Base-by-base conservation (phyloP, 2,113 vertebrate species). In the Lampris megalopsis region DNA sequence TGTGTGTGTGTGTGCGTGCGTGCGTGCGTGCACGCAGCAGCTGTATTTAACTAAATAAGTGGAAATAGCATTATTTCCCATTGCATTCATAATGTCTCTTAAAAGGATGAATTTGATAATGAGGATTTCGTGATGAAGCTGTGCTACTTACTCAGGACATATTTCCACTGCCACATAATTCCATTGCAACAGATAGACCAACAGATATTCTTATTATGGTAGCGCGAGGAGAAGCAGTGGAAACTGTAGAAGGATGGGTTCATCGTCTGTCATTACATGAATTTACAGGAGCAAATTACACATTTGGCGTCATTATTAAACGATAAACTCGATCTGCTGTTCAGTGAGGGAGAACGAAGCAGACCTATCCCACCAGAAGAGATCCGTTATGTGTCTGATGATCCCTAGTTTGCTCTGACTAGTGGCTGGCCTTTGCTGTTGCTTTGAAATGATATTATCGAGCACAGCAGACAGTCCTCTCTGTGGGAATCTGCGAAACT, bases 181-280 rank as follows among this genome's bases (percentile, higher is more conserved):
- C 48, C 65, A 37, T 10, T 68, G 13, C 40, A 24, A 24, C 24
- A 24, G n/a, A 24, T 57, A 2, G n/a, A 41, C 36, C 36, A 49
- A 61, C 24, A 75, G 24, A 36, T 36, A 57, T 74, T 48, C 40
- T 9, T 13, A 3, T 53, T 7, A 24, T 24, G 24, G n/a, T 3
- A 0, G 40, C 52, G 60, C 66, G 42, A 71, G 37, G 4, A 6
- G 13, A 77, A 52, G 58, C 1, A 68, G 50, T 35, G 47, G 56
- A 7, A 2, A 24, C 24, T 24, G 24, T 24, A 63, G 56, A 57
- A 69, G 65, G 64, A 37, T 42, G 63, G 71, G 36, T 63, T 66
- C 75, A 71, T 43, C 35, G 41, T 80, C 67, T 71, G 11, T 79
- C 52, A 66, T 70, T 24, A 24, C 63, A 50, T 2, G 71, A 60